Evolutionary conservation across 1,140 invertebrate species (phyloP).

Genomic region (Drosophila pallidifrons): DNA sequence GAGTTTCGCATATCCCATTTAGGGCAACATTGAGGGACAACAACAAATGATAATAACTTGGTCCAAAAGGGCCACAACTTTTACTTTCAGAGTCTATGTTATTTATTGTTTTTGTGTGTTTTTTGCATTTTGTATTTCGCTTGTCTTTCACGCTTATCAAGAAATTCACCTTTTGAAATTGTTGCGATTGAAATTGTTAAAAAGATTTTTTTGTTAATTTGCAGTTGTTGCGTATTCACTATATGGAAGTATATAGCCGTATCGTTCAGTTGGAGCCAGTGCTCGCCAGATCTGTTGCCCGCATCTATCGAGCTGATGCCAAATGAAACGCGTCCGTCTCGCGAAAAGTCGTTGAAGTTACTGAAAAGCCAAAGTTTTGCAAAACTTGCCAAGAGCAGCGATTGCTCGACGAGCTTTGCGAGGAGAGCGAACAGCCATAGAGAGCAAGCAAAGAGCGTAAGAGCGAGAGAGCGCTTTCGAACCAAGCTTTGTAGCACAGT

Average conservation of each 20-base stretch:
- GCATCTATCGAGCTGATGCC: conserved; percentile 29
- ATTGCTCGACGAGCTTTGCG: conserved; percentile 40
- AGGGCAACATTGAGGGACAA: conserved; percentile 44
- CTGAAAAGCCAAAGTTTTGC: conserved; percentile 59
- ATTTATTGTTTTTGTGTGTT: conserved; percentile 3
- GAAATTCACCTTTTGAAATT: conserved; percentile 54
- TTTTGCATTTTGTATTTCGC: background rate
- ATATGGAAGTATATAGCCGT: conserved; percentile 48
- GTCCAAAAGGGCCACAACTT: conserved; percentile 38
- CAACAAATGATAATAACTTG: conserved; percentile 21
- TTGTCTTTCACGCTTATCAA: conserved; percentile 22
- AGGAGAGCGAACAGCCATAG: conserved; percentile 7
- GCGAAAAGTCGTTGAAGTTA: conserved; percentile 81
- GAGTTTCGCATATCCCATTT: conserved; percentile 28
- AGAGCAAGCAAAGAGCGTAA: background rate
- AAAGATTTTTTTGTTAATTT: background rate
- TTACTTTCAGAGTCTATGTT: conserved; percentile 41
- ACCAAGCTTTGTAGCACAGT: conserved; percentile 65
- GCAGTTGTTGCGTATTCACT: conserved; percentile 27
- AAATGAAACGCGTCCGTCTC: conserved; percentile 72
- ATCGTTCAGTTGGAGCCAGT: conserved; percentile 47
- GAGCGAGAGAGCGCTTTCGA: conserved; percentile 12
- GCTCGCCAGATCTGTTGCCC: conserved; percentile 25
- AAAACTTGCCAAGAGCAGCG: conserved; percentile 31
- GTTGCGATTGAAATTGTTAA: conserved; percentile 28